Evolutionary conservation across 2,113 vertebrate species (phyloP).

Genomic region (Vulpes lagopus): DNA sequence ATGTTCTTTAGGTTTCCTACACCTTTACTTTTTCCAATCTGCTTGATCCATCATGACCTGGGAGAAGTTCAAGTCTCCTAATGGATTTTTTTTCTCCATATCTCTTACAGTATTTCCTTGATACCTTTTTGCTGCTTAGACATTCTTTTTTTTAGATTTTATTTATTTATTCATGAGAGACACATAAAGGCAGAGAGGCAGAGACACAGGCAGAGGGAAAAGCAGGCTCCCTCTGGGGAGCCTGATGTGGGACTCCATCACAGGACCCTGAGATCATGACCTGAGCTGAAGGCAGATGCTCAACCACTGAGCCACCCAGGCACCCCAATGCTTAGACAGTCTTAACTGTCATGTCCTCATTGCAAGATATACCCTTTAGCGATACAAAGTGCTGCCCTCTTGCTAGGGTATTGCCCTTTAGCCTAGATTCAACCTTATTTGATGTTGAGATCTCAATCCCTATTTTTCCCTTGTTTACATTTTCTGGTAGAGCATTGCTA

Average conservation of each 20-base stretch:
- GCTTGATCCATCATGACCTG: not conserved
- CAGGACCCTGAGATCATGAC: too few species aligned
- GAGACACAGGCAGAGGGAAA: too few species aligned
- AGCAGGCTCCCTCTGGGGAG: too few species aligned
- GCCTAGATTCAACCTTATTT: conserved; percentile 35
- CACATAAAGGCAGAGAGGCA: too few species aligned
- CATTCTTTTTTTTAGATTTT: not conserved
- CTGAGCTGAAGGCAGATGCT: too few species aligned
- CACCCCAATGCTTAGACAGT: too few species aligned
- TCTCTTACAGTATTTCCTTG: conserved; percentile 49
- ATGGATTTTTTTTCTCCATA: not conserved
- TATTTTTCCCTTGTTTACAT: conserved; percentile 45
- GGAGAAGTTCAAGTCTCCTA: conserved; percentile 33
- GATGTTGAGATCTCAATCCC: not conserved
- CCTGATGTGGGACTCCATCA: too few species aligned
- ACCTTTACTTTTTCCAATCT: not conserved
- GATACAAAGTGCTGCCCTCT: not conserved
- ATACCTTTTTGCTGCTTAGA: not conserved
- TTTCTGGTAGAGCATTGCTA: not conserved
- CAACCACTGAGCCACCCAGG: too few species aligned
- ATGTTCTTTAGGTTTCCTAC: conserved; percentile 50
- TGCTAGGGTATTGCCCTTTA: conserved; percentile 10
- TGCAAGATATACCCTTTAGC: not conserved
- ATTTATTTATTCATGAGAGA: too few species aligned
- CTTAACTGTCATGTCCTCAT: not conserved